Evolutionary conservation across 2,113 vertebrate genomes (phyloP).

Genomic region (Mugil cephalus): DNA sequence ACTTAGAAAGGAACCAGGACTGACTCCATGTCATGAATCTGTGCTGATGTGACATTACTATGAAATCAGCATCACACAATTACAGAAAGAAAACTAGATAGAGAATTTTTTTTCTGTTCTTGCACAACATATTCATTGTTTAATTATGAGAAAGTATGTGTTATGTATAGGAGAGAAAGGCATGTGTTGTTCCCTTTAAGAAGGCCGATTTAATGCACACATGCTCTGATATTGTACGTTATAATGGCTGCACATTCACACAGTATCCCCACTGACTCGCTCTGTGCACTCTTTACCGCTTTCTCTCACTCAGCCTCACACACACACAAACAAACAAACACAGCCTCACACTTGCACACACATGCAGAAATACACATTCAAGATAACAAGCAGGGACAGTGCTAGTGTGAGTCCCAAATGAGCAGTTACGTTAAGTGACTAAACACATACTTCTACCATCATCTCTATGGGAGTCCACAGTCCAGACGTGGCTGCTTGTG

Average conservation of each 20-base stretch:
- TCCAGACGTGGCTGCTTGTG: conserved; percentile 65
- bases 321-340: conserved; percentile 5
- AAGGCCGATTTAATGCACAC: conserved; percentile 28
- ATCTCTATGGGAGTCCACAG: conserved; percentile 75
- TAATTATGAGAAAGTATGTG: no score
- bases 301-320: conserved; percentile 26
- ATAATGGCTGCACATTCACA: conserved; percentile 45
- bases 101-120: no score
- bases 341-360: conserved; percentile 44
- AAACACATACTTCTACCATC: conserved; percentile 83
- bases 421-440: conserved; percentile 86
- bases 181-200: conserved; percentile 35
- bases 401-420: conserved; percentile 79
- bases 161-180: not conserved
- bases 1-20: no score
- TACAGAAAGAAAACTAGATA: no score
- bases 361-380: conserved; percentile 58
- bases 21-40: no score
- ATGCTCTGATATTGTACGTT: conserved; percentile 21
- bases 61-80: no score
- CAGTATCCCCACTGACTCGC: conserved; percentile 30
- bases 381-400: conserved; percentile 78
- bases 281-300: conserved; percentile 19
- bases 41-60: no score
- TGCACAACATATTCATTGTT: no score